phyloP scores from a whole-genome alignment of 2,888 invertebrate species.

The Leptinotarsa peninsularis region DNA sequence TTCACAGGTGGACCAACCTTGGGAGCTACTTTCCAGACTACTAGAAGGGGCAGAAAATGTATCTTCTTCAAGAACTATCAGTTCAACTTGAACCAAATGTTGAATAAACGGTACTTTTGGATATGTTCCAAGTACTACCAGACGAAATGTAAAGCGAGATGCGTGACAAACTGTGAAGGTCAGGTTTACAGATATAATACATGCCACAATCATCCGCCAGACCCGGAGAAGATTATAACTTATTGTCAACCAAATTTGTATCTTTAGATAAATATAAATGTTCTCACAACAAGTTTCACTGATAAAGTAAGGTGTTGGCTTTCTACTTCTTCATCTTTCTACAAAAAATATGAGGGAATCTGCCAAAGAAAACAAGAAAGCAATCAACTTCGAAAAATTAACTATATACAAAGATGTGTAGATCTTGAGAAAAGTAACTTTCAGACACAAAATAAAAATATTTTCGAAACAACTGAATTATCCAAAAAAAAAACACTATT shows the following conservation, averaged over 20 bases:
- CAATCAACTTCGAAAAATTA: too few species aligned
- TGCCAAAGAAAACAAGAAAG: too few species aligned
- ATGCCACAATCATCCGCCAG: conserved; percentile 55
- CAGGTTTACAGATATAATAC: conserved; percentile 41
- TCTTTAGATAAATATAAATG: neutral
- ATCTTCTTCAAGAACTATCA: conserved; percentile 54
- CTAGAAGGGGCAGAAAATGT: conserved; percentile 53
- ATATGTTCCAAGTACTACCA: conserved; percentile 55
- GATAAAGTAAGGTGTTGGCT: neutral
- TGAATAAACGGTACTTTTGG: conserved; percentile 55
- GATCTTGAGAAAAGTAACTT: too few species aligned
- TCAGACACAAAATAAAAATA: too few species aligned
- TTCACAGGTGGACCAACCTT: neutral
- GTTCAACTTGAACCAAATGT: conserved; percentile 54
- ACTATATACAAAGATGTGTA: too few species aligned
- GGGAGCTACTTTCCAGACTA: conserved; percentile 36
- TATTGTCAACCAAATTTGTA: neutral
- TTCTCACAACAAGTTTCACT: neutral
- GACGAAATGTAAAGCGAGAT: conserved; percentile 55
- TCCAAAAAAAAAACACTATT: too few species aligned
- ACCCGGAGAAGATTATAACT: conserved; percentile 24
- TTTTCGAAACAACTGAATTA: too few species aligned
- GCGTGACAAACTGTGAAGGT: conserved; percentile 51
- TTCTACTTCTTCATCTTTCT: neutral
- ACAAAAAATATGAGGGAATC: too few species aligned